A percentile compares a stretch with the other conserved stretches of the same genome.
Conservation (phyloP, 1,140 invertebrate species). For the Frieseomelitta varia region DNA sequence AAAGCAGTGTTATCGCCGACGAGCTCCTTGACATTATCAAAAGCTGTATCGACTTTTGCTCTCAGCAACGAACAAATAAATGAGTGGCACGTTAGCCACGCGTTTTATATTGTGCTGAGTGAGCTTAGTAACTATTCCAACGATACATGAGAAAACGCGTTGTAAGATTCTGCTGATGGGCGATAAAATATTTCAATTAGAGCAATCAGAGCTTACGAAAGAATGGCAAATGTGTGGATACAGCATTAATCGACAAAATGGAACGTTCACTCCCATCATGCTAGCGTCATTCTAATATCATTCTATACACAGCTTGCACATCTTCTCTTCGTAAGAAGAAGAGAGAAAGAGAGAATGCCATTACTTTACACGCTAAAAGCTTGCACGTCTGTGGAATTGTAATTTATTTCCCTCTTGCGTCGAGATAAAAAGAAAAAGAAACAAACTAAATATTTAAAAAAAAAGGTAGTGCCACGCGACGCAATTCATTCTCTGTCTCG, state of each 20-base stretch:
- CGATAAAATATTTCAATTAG: too few species aligned
- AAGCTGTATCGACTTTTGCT: background rate
- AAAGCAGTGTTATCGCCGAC: background rate
- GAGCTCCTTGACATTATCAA: conserved; percentile 9
- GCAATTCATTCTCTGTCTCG: background rate
- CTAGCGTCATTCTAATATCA: background rate
- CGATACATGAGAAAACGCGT: too few species aligned
- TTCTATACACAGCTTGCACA: background rate
- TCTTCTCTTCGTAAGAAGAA: background rate
- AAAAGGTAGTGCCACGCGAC: background rate
- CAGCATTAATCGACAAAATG: too few species aligned
- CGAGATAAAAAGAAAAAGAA: background rate
- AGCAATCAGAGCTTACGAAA: too few species aligned
- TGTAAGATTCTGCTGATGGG: too few species aligned
- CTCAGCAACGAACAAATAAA: background rate
- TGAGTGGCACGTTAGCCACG: background rate
- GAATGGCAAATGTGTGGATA: too few species aligned
- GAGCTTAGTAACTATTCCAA: too few species aligned
- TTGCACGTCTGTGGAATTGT: background rate
- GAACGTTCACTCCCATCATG: background rate
- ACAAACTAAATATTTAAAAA: background rate
- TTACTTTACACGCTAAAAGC: background rate
- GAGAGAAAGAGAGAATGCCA: background rate
- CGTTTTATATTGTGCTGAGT: too few species aligned
- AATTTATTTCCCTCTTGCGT: background rate